Evolutionary conservation across 23 tunicate genomes (phyloP).

Genomic region (Styela plicata): DNA sequence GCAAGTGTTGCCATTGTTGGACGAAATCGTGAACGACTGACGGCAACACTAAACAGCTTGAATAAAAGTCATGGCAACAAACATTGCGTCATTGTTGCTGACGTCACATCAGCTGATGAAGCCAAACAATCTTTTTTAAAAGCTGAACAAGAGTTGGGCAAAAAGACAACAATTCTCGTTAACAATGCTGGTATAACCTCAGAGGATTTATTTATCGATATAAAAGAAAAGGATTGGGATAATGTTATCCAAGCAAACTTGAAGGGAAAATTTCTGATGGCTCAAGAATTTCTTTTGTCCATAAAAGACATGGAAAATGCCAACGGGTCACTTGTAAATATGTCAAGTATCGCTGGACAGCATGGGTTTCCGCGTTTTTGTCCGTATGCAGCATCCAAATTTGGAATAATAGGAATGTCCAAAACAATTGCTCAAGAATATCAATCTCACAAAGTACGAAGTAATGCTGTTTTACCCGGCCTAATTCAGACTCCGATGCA

Average conservation of each 20-base stretch:
- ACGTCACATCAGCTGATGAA: slow-evolving; percentile 2
- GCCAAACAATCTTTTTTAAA: not conserved
- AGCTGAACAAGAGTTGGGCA: slow-evolving; percentile 5
- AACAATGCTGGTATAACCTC: slow-evolving; percentile 41
- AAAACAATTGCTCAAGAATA: slow-evolving; percentile 56
- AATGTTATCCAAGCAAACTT: slow-evolving; percentile 15
- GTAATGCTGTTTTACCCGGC: slow-evolving; percentile 7
- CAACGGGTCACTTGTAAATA: slow-evolving; percentile 36
- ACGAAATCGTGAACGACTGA: too few relatives aligned
- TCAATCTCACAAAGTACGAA: slow-evolving; percentile 19
- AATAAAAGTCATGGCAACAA: not conserved
- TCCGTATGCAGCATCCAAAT: slow-evolving; percentile 83
- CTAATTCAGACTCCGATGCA: not conserved
- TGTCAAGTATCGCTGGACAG: slow-evolving; percentile 63
- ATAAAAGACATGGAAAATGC: slow-evolving; percentile 21
- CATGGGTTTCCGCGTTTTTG: not conserved
- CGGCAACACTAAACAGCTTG: not conserved
- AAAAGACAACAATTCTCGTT: slow-evolving; percentile 14
- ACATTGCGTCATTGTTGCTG: not conserved
- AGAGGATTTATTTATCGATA: too few relatives aligned
- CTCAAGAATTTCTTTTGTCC: slow-evolving; percentile 36
- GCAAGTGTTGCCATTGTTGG: too few relatives aligned
- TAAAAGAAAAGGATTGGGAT: slow-evolving; percentile 18
- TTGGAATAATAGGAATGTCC: slow-evolving; percentile 66
- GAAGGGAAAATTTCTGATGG: slow-evolving; percentile 45